Evolutionary conservation across 2,888 invertebrate species (phyloP).

Genomic region (Hesperia comma): DNA sequence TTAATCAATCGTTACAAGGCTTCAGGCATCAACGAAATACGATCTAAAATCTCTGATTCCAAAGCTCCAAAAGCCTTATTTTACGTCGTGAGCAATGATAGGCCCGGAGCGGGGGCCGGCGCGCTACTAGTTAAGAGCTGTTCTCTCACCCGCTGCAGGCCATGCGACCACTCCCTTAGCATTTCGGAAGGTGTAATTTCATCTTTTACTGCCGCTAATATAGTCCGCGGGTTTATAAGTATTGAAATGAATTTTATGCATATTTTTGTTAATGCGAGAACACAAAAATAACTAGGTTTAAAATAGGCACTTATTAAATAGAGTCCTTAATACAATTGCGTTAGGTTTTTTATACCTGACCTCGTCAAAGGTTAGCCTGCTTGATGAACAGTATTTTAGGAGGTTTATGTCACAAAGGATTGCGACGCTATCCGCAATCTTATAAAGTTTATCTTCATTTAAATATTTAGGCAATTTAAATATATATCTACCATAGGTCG

Average conservation of each 20-base stretch:
- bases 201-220: conserved; percentile 24
- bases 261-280: neutral
- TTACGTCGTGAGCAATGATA: conserved; percentile 1
- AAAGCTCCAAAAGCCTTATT: neutral
- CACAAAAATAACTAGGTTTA: neutral
- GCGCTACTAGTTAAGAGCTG: conserved; percentile 52
- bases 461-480: no score
- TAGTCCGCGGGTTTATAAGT: neutral
- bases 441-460: no score
- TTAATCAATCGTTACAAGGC: neutral
- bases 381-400: no score
- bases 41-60: neutral
- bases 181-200: conserved; percentile 48
- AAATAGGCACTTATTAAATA: no score
- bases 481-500: no score
- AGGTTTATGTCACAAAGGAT: no score
- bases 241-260: neutral
- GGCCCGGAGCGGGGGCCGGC: conserved; percentile 46
- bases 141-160: conserved; percentile 52
- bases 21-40: neutral
- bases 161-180: conserved; percentile 53
- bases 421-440: no score
- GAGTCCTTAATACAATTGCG: no score
- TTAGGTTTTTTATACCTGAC: no score
- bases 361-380: no score